Evolutionary conservation across 2,888 invertebrate genomes (phyloP).

Genomic region (Minunthozetes semirufus): DNA sequence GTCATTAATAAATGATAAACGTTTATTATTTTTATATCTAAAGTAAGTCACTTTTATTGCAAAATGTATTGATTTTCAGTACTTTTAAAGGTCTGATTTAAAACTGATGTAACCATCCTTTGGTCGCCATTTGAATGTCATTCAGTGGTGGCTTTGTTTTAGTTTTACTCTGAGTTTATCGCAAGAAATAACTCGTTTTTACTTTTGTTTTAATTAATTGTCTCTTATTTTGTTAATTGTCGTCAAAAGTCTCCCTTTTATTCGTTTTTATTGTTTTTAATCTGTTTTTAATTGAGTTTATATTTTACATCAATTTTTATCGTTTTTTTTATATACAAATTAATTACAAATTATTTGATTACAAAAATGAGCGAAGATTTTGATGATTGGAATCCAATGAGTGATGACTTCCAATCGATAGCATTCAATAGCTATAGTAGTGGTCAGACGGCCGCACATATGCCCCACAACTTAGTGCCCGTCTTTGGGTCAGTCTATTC

Average conservation of each 20-base stretch:
- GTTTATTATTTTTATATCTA: too few relatives aligned
- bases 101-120: too few relatives aligned
- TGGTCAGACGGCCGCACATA: not conserved
- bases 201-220: not conserved
- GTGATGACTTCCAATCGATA: not conserved
- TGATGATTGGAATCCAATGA: slow-evolving; percentile 19
- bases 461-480: not conserved
- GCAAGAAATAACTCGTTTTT: not conserved
- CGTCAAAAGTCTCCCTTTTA: not conserved
- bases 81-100: too few relatives aligned
- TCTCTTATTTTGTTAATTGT: not conserved
- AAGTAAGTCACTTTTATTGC: too few relatives aligned
- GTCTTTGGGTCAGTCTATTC: not conserved
- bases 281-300: not conserved
- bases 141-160: not conserved
- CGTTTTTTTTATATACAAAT: not conserved
- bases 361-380: slow-evolving; percentile 1
- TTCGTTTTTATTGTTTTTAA: not conserved
- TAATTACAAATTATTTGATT: not conserved
- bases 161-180: not conserved
- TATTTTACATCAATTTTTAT: not conserved
- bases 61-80: too few relatives aligned
- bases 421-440: not conserved
- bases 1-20: too few relatives aligned
- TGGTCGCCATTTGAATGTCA: too few relatives aligned